Conservation (phyloP, 2,797 vertebrate species). For the Protonibea diacanthus region DNA sequence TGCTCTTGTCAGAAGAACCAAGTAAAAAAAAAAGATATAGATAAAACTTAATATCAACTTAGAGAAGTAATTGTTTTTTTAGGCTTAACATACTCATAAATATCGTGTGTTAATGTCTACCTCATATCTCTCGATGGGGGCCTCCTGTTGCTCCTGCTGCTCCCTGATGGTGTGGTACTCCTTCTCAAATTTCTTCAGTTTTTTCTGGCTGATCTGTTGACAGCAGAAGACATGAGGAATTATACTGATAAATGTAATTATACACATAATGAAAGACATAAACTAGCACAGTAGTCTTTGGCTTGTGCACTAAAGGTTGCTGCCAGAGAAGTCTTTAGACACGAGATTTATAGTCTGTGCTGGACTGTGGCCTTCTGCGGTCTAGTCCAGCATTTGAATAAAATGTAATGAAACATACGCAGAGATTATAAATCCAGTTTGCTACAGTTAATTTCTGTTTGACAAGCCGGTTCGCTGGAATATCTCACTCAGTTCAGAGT, state of each 20-base stretch:
- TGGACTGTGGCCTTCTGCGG: constrained; percentile 1
- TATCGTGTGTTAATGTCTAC: constrained; percentile 72
- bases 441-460: constrained; percentile 3
- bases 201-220: constrained; percentile 96
- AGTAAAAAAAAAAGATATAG: neutral
- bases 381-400: constrained; percentile 17
- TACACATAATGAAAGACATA: neutral
- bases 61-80: neutral
- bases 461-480: neutral
- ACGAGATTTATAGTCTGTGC: constrained; percentile 33
- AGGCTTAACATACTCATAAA: neutral
- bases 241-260: neutral
- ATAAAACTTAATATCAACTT: neutral
- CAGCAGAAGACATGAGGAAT: constrained; percentile 6
- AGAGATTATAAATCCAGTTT: constrained; percentile 23
- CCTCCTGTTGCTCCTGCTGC: constrained; percentile 98
- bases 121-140: constrained; percentile 97
- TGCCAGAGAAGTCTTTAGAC: constrained; percentile 28
- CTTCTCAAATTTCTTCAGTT: constrained; percentile 98
- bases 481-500: neutral
- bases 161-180: constrained; percentile 97
- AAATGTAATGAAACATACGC: constrained; percentile 16
- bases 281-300: constrained; percentile 14
- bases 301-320: neutral
- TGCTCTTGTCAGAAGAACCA: constrained; percentile 3